phyloP scores from a whole-genome alignment of 1,140 invertebrate genomes.

The Oedothorax gibbosus region DNA sequence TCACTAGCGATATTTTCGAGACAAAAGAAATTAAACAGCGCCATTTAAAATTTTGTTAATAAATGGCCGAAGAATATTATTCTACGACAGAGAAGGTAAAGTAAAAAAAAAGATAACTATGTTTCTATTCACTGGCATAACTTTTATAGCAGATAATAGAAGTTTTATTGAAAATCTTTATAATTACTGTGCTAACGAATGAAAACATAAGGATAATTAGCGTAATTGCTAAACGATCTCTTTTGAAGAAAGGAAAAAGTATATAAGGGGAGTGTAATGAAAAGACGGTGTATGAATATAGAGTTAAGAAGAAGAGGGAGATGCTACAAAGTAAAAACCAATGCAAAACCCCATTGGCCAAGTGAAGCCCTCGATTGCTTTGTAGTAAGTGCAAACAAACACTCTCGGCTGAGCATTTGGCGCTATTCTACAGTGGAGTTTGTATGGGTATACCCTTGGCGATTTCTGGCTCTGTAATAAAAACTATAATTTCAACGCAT shows the following conservation, averaged over 20 bases:
- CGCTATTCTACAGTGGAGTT: too few species aligned
- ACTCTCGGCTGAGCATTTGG: too few species aligned
- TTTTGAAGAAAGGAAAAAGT: constrained; percentile 28
- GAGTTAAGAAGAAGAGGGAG: too few species aligned
- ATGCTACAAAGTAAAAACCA: too few species aligned
- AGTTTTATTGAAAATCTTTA: constrained; percentile 50
- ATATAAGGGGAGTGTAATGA: constrained; percentile 11
- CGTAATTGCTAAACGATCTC: constrained; percentile 52
- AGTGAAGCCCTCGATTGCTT: too few species aligned
- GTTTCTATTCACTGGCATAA: background rate
- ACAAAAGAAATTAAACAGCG: constrained; percentile 47
- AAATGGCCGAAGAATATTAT: constrained; percentile 40
- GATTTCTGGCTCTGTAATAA: too few species aligned
- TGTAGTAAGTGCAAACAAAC: too few species aligned
- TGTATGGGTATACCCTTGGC: too few species aligned
- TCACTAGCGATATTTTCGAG: constrained; percentile 30
- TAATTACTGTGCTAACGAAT: constrained; percentile 52
- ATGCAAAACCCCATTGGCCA: too few species aligned
- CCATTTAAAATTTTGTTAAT: constrained; percentile 38
- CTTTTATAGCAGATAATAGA: constrained; percentile 35
- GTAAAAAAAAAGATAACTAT: constrained; percentile 30
- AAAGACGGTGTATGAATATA: constrained; percentile 25
- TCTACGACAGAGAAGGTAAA: background rate
- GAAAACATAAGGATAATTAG: constrained; percentile 59
- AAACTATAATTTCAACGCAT: too few species aligned